A percentile compares a stretch with the other conserved stretches of the same genome.
Conservation (phyloP, 2,888 invertebrate genomes). For the Pemphredon lugubris region DNA sequence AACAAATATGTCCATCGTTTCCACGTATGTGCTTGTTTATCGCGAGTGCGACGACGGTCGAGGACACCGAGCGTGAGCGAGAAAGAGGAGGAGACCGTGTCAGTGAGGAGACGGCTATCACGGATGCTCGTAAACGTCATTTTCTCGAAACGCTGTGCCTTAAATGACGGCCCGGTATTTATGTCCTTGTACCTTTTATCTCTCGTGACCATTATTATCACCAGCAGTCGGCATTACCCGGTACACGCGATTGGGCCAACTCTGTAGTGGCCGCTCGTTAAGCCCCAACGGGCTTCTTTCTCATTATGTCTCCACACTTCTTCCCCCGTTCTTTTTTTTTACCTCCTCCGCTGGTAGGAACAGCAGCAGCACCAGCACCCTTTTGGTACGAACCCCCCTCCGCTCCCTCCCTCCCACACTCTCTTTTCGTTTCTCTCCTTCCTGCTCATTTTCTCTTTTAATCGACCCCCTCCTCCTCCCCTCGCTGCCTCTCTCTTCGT, state of each 20-base stretch:
- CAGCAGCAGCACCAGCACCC: background rate
- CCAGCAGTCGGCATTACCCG: slow-evolving; percentile 15
- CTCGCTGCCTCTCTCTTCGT: slow-evolving; percentile 6
- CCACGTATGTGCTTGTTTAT: background rate
- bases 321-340: slow-evolving; percentile 28
- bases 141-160: slow-evolving; percentile 60
- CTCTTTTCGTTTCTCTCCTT: background rate
- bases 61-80: no score
- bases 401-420: background rate
- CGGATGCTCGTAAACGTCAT: slow-evolving; percentile 61
- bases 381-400: background rate
- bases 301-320: slow-evolving; percentile 51
- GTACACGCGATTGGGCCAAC: slow-evolving; percentile 49
- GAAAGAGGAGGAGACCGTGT: background rate
- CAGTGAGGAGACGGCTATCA: slow-evolving; percentile 31
- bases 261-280: slow-evolving; percentile 55
- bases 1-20: background rate
- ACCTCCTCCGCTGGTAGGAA: slow-evolving; percentile 15
- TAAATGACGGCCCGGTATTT: slow-evolving; percentile 64
- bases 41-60: no score
- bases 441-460: slow-evolving; percentile 38
- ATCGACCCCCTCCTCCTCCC: slow-evolving; percentile 20
- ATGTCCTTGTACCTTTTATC: slow-evolving; percentile 62
- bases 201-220: slow-evolving; percentile 40
- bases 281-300: slow-evolving; percentile 47